Conservation (phyloP, 2,888 invertebrate genomes). For the Oxyteleia sp. region DNA sequence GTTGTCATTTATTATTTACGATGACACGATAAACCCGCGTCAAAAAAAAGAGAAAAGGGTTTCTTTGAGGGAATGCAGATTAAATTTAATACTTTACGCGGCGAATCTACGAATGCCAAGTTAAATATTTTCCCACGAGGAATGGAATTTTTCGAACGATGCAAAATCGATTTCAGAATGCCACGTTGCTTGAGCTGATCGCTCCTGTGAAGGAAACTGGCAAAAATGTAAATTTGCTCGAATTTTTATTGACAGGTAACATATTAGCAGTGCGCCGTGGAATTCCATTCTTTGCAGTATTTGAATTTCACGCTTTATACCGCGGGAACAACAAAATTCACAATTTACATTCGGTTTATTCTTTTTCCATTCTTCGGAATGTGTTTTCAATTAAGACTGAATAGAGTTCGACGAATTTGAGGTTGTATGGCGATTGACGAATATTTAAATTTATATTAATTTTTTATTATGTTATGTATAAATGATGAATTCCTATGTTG, state of each 20-base stretch:
- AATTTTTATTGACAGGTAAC: constrained; percentile 60
- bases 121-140: constrained; percentile 66
- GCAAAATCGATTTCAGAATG: constrained; percentile 56
- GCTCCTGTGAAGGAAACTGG: constrained; percentile 33
- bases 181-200: constrained; percentile 51
- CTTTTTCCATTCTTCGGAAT: no score
- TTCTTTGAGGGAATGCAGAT: constrained; percentile 66
- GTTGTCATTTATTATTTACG: constrained; percentile 70
- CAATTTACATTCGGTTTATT: constrained; percentile 22
- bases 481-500: no score
- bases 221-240: constrained; percentile 52
- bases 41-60: constrained; percentile 51
- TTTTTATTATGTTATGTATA: no score
- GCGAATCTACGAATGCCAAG: constrained; percentile 61
- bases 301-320: constrained; percentile 23
- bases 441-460: no score
- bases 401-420: no score
- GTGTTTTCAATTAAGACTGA: no score
- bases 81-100: constrained; percentile 71
- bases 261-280: constrained; percentile 35
- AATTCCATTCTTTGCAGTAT: constrained; percentile 24
- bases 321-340: not conserved
- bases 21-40: constrained; percentile 65
- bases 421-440: no score
- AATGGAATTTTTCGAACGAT: constrained; percentile 62